Conservation (phyloP, 2,797 vertebrate genomes). For the Xenentodon cancila region DNA sequence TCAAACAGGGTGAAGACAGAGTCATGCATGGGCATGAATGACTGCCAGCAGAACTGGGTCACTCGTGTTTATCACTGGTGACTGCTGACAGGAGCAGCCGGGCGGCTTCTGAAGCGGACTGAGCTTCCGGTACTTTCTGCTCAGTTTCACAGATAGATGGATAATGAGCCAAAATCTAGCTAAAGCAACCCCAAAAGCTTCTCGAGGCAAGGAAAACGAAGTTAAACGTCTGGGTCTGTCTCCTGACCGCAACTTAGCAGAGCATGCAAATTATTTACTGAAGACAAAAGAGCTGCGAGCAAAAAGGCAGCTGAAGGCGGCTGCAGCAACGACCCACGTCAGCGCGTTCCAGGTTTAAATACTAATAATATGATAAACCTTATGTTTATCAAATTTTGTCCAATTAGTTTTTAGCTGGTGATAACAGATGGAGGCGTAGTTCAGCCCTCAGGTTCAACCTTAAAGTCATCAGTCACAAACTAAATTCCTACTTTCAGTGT, state of each 20-base stretch:
- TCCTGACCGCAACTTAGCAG: background rate
- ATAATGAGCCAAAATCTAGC: background rate
- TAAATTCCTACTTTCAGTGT: too few species aligned
- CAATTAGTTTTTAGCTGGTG: too few species aligned
- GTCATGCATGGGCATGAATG: background rate
- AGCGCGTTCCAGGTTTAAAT: background rate
- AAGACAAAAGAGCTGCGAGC: background rate
- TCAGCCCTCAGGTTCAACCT: too few species aligned
- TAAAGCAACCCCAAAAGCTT: background rate
- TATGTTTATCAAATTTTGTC: too few species aligned
- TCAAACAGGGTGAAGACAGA: slow-evolving; percentile 10
- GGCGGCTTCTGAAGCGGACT: background rate
- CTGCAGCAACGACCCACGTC: background rate
- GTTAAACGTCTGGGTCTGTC: background rate
- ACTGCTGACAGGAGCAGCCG: slow-evolving; percentile 5
- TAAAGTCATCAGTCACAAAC: too few species aligned
- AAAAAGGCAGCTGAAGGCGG: background rate
- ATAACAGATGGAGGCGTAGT: too few species aligned
- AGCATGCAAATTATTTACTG: background rate
- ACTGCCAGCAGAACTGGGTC: slow-evolving; percentile 13
- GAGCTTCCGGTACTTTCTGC: background rate
- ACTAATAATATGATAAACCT: background rate
- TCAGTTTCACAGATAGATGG: background rate
- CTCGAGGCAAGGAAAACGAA: background rate
- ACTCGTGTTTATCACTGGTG: slow-evolving; percentile 2